A percentile compares a stretch with the other conserved stretches of the same genome.
These are phyloP conservation scores for Sycophaga agraensis DNA, from an alignment of 1,140 invertebrate species.

Conservation along the genomic window DNA sequence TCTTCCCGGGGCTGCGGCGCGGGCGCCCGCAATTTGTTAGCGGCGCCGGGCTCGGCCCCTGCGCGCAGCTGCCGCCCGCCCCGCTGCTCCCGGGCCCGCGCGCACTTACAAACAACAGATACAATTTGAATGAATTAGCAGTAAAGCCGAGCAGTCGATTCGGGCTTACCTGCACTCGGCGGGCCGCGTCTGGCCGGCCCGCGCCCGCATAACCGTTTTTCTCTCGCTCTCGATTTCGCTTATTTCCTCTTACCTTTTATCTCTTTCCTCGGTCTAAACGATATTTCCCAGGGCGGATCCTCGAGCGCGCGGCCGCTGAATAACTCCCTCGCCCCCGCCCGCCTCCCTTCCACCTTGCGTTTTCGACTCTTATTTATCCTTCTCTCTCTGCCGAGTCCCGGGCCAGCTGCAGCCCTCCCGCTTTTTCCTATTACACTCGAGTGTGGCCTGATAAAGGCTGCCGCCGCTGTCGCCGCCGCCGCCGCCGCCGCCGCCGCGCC, in stretches of 20 bases:
- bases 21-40: slow-evolving; percentile 33
- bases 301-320: slow-evolving; percentile 6
- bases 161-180: slow-evolving; percentile 35
- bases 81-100: slow-evolving; percentile 19
- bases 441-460: slow-evolving; percentile 17
- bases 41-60: slow-evolving; percentile 14
- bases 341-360: background rate
- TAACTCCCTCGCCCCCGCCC: background rate
- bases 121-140: slow-evolving; percentile 57
- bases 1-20: slow-evolving; percentile 21
- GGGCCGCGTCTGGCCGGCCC: too few relatives aligned
- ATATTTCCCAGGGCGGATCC: slow-evolving; percentile 33
- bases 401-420: background rate
- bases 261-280: slow-evolving; percentile 32
- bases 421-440: slow-evolving; percentile 12
- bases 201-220: slow-evolving; percentile 8
- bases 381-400: background rate
- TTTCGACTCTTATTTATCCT: background rate
- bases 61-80: background rate
- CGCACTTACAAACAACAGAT: slow-evolving; percentile 44
- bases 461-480: too few relatives aligned
- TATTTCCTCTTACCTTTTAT: slow-evolving; percentile 6
- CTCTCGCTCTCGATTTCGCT: slow-evolving; percentile 11
- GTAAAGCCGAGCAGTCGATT: slow-evolving; percentile 49
- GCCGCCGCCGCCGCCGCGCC: too few relatives aligned